Evolutionary conservation across 2,888 invertebrate genomes (phyloP).

Genomic region (Subacronicta megacephala): DNA sequence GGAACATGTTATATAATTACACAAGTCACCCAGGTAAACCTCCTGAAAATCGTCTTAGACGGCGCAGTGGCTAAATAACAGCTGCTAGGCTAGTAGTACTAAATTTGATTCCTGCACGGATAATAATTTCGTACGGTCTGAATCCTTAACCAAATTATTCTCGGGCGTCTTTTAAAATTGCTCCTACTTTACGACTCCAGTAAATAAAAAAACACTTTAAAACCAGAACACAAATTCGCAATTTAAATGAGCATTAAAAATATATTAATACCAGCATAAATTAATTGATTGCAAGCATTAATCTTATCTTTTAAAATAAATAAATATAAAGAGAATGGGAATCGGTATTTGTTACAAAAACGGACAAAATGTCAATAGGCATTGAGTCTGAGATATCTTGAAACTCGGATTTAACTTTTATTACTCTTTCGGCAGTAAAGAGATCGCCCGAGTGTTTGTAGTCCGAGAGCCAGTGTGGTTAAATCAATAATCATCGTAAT

Average conservation of each 20-base stretch:
- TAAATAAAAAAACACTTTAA: background rate
- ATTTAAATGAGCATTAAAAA: slow-evolving; percentile 41
- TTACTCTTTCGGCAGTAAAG: slow-evolving; percentile 68
- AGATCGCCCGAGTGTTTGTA: slow-evolving; percentile 66
- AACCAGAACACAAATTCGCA: slow-evolving; percentile 24
- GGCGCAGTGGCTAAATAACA: too few relatives aligned
- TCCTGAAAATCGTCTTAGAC: too few relatives aligned
- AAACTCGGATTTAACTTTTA: slow-evolving; percentile 76
- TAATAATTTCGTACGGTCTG: too few relatives aligned
- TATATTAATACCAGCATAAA: slow-evolving; percentile 41
- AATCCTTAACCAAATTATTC: too few relatives aligned
- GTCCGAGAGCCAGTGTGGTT: slow-evolving; percentile 54
- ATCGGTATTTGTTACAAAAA: slow-evolving; percentile 58
- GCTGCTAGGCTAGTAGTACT: too few relatives aligned
- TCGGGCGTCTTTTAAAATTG: too few relatives aligned
- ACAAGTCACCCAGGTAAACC: too few relatives aligned
- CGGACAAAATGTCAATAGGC: slow-evolving; percentile 71
- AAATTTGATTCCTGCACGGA: too few relatives aligned
- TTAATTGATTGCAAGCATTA: slow-evolving; percentile 64
- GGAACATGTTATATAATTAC: too few relatives aligned
- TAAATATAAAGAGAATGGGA: slow-evolving; percentile 43
- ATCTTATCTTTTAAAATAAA: slow-evolving; percentile 60
- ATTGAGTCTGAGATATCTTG: slow-evolving; percentile 69
- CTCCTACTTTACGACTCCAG: background rate
- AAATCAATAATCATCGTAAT: slow-evolving; percentile 13